These are phyloP conservation scores for Drosophila dives DNA, from an alignment of 2,888 invertebrate genomes.

Conservation along the genomic window DNA sequence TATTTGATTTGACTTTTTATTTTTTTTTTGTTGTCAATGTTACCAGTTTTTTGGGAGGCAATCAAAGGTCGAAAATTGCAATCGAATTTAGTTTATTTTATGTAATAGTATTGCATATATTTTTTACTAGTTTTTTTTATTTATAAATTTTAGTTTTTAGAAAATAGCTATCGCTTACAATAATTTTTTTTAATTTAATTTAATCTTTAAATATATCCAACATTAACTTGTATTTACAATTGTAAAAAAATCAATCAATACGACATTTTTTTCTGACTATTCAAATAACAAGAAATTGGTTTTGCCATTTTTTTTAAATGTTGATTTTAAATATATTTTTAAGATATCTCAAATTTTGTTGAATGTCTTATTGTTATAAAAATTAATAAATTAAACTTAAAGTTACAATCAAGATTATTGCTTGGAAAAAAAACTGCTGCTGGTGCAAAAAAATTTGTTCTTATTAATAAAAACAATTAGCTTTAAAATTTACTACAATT, in stretches of 20 bases:
- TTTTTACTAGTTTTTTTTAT: not conserved
- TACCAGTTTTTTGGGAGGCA: not conserved
- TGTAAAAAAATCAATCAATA: not conserved
- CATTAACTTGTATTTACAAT: not conserved
- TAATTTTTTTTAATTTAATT: not conserved
- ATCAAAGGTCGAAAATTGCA: not conserved
- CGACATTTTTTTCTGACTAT: not conserved
- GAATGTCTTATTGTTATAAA: not conserved
- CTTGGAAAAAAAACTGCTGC: too few relatives aligned
- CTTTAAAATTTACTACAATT: too few relatives aligned
- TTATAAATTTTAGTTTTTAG: not conserved
- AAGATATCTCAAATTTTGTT: not conserved
- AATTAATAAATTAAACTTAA: too few relatives aligned
- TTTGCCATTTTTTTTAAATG: not conserved
- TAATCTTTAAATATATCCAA: not conserved
- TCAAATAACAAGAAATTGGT: not conserved
- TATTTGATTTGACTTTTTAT: not conserved
- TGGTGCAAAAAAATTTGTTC: too few relatives aligned
- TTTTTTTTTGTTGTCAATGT: not conserved
- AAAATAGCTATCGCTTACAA: not conserved
- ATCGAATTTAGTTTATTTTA: not conserved
- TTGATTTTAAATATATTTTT: not conserved
- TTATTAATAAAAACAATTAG: too few relatives aligned
- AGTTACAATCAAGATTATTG: too few relatives aligned
- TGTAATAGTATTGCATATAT: not conserved